Conservation (phyloP, 2,888 invertebrate genomes). For the Brenthis ino region DNA sequence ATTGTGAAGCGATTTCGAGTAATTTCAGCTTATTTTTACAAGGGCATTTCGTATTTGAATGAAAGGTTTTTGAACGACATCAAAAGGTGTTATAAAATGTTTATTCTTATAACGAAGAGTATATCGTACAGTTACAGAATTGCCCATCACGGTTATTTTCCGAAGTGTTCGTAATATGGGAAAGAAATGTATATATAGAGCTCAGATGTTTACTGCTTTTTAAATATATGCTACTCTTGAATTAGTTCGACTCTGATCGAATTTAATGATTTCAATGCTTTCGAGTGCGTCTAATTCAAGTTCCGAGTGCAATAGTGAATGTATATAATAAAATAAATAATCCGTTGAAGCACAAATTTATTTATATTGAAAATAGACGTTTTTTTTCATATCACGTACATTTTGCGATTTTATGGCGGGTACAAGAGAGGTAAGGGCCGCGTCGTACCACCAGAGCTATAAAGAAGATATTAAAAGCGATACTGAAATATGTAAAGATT, state of each 20-base stretch:
- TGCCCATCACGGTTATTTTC: slow-evolving; percentile 29
- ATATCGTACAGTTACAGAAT: slow-evolving; percentile 24
- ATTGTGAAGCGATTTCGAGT: neutral
- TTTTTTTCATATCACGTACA: slow-evolving; percentile 42
- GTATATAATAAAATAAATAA: slow-evolving; percentile 32
- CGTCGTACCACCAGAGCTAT: slow-evolving; percentile 31
- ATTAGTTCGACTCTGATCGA: slow-evolving; percentile 18
- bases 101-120: neutral
- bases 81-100: neutral
- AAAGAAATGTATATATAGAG: slow-evolving; percentile 35
- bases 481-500: neutral
- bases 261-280: slow-evolving; percentile 5
- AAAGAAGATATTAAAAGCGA: slow-evolving; percentile 1
- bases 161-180: slow-evolving; percentile 40
- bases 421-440: slow-evolving; percentile 22
- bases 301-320: slow-evolving; percentile 27
- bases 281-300: slow-evolving; percentile 23
- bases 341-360: slow-evolving; percentile 40
- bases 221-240: slow-evolving; percentile 9
- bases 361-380: slow-evolving; percentile 30
- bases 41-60: too few species aligned
- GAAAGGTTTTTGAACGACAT: too few species aligned
- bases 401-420: slow-evolving; percentile 34
- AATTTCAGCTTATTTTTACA: neutral
- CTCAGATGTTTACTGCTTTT: slow-evolving; percentile 20